Percentiles rank a stretch among this genome's conserved stretches.
These are phyloP conservation scores for Eilema sororculum DNA, from an alignment of 2,888 invertebrate species.

Conservation along the genomic window DNA sequence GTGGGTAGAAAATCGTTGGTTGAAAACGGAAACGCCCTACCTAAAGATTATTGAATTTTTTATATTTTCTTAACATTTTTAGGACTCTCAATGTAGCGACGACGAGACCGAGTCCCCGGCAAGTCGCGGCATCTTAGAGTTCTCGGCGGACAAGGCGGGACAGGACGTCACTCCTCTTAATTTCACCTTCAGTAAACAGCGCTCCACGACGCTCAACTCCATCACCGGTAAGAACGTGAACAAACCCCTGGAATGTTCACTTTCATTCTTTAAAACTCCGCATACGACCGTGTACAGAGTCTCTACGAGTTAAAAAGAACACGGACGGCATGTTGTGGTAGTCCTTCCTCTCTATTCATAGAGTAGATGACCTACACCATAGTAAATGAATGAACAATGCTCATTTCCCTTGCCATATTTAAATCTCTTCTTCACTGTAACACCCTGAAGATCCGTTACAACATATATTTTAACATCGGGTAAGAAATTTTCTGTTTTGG, in stretches of 20 bases:
- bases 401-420: conserved; percentile 70
- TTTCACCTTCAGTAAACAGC: conserved; percentile 91
- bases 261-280: conserved; percentile 52
- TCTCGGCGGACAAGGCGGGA: conserved; percentile 95
- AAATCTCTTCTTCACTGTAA: conserved; percentile 53
- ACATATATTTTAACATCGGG: conserved; percentile 38
- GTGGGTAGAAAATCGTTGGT: too few relatives aligned
- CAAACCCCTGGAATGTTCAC: conserved; percentile 52
- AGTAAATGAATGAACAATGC: conserved; percentile 71
- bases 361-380: conserved; percentile 76
- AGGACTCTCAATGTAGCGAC: conserved; percentile 85
- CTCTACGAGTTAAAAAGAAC: conserved; percentile 38
- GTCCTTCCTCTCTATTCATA: conserved; percentile 62
- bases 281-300: conserved; percentile 50
- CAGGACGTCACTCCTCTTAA: conserved; percentile 95
- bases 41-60: too few relatives aligned
- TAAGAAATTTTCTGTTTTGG: conserved; percentile 36
- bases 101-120: conserved; percentile 83
- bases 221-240: conserved; percentile 88
- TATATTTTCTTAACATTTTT: conserved; percentile 27
- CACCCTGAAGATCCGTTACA: conserved; percentile 43
- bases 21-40: too few relatives aligned
- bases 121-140: conserved; percentile 93
- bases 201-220: conserved; percentile 91
- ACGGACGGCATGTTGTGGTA: conserved; percentile 61